Conservation (phyloP, 2,797 vertebrate genomes). For the Sphenodon punctatus region DNA sequence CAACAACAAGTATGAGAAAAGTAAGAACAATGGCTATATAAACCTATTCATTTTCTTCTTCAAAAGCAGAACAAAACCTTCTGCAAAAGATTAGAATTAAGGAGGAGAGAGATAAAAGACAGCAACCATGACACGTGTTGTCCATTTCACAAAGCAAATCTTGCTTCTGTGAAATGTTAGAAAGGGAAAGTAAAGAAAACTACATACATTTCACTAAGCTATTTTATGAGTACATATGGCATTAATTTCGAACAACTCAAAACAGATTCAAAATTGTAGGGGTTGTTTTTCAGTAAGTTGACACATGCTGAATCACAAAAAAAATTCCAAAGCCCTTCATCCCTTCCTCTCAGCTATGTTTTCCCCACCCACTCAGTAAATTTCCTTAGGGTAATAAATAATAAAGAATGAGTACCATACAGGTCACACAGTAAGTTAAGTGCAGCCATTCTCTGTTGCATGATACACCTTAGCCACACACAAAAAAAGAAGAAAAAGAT, state of each 20-base stretch:
- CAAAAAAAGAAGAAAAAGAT: neutral
- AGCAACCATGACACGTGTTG: neutral
- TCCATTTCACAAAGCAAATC: neutral
- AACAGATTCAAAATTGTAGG: neutral
- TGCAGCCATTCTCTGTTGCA: neutral
- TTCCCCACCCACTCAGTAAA: constrained; percentile 1
- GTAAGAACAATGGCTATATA: too few species aligned
- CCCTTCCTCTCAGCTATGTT: neutral
- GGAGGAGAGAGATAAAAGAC: neutral
- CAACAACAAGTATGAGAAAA: too few species aligned
- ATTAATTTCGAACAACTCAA: neutral
- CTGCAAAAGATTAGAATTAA: neutral
- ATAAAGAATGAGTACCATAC: neutral
- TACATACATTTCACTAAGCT: neutral
- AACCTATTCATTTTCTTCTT: neutral
- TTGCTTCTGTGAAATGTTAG: neutral
- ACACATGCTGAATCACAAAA: neutral
- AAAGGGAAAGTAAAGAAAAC: neutral
- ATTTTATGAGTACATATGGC: neutral
- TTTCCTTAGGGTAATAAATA: neutral
- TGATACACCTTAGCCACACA: constrained; percentile 21
- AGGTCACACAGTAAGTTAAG: constrained; percentile 5
- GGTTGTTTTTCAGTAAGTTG: neutral
- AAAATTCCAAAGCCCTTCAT: neutral
- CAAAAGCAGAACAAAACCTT: neutral